Base-by-base conservation (phyloP, 1,140 invertebrate species). In the Temnothorax longispinosus region DNA sequence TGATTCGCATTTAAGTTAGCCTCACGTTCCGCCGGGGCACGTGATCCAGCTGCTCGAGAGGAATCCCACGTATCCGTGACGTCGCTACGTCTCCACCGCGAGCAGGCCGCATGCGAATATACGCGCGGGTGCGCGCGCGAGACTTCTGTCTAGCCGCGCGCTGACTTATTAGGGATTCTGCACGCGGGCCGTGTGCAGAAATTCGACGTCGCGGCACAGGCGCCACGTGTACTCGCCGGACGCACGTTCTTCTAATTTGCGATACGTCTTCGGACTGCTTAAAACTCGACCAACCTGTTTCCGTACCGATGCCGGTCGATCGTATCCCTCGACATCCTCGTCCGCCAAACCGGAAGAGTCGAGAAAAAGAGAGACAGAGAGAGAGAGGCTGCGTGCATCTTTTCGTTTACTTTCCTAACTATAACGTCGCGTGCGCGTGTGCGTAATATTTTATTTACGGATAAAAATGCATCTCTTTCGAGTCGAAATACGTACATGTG, bases 11-110 rank as follows among this genome's bases (percentile, higher is more conserved):
- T 93, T 92, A 91, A 91, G 92, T 93, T 92, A 89, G 89, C 90
- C 93, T 93, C 92, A 93, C 93, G 93, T 94, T 86, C 91, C 84
- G 87, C 82, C 87, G 80, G 71, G 89, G 93, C 93, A 94, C 94
- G 94, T 94, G 93, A 94, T 93, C 93, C 93, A 94, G 93, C 94
- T 94, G 93, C 92, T 93, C 86, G 64, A 75, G 91, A 91, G 93
- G 90, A 92, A 92, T 92, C 92, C 90, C 91, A 90, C 92, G 91
- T 91, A 93, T 93, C 89, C 90, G 88, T 94, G 93, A 94, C 94
- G 93, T 94, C 94, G 94, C 91, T 87, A 82, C 87, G 78, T 92
- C 88, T 91, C 85, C 52, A 58, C 81, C 85, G 77, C 64, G 78
- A 27, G 50, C 88, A 75, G 84, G 44, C 88, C 81, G 89, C 89